phyloP scores from a whole-genome alignment of 2,797 vertebrate genomes.

The Myotis vivesi region DNA sequence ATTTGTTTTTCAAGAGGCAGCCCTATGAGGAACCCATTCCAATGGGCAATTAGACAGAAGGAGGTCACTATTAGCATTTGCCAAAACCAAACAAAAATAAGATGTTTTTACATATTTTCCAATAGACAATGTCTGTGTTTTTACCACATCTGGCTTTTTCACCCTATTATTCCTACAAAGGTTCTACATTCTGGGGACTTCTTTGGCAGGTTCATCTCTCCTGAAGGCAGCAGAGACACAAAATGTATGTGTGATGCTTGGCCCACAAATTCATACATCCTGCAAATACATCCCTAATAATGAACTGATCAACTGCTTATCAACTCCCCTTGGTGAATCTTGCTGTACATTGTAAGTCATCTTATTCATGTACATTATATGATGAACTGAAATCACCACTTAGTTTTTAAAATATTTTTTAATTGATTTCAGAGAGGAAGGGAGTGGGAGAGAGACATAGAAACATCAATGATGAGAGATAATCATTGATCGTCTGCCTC shows the following conservation, averaged over 20 bases:
- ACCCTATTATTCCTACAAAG: neutral
- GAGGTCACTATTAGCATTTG: neutral
- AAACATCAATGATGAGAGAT: too few relatives aligned
- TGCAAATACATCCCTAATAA: neutral
- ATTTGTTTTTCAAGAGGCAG: neutral
- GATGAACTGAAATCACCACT: neutral
- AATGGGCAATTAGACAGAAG: neutral
- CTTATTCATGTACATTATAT: neutral
- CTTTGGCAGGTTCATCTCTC: neutral
- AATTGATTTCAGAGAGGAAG: too few relatives aligned
- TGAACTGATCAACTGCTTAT: neutral
- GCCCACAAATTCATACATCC: neutral
- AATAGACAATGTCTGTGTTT: neutral
- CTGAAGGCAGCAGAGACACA: neutral
- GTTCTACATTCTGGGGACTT: neutral
- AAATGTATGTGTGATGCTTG: neutral
- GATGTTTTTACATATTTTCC: neutral
- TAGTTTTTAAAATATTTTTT: too few relatives aligned
- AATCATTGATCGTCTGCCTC: too few relatives aligned
- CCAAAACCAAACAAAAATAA: constrained; percentile 35
- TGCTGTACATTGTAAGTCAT: neutral
- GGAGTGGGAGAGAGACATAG: too few relatives aligned
- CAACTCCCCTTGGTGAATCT: neutral
- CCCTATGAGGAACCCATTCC: neutral
- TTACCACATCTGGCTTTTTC: neutral